Evolutionary conservation across 2,113 vertebrate species (phyloP).

Genomic region (Megaceryle torquata): DNA sequence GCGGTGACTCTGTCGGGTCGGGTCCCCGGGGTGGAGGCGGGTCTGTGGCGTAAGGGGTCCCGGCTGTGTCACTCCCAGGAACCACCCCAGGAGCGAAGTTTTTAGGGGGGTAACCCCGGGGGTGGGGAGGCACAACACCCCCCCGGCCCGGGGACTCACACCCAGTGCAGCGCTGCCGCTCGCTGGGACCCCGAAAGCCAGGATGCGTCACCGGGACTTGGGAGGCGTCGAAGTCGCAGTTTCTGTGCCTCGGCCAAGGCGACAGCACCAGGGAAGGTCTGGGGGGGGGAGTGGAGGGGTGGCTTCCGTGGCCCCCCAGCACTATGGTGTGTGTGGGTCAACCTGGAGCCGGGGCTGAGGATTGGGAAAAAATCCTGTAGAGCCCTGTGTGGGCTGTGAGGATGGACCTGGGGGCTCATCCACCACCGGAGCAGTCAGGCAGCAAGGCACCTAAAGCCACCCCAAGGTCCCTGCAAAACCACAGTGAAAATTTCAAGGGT

Average conservation of each 20-base stretch:
- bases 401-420: background rate
- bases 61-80: background rate
- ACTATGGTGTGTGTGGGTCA: accelerated
- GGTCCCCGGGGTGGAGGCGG: background rate
- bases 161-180: background rate
- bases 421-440: accelerated
- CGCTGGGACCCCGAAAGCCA: background rate
- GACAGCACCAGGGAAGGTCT: accelerated
- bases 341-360: accelerated
- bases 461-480: accelerated
- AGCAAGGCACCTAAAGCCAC: background rate
- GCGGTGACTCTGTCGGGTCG: background rate
- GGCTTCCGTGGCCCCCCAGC: background rate
- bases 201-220: background rate
- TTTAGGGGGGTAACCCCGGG: background rate
- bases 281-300: background rate
- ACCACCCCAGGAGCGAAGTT: background rate
- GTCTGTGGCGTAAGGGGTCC: background rate
- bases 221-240: accelerated
- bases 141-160: background rate
- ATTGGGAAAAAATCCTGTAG: background rate
- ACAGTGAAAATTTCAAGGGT: background rate
- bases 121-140: background rate
- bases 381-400: accelerated
- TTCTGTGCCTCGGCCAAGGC: background rate